phyloP scores from a whole-genome alignment of 2,888 invertebrate species.

The Cistogaster globosa region DNA sequence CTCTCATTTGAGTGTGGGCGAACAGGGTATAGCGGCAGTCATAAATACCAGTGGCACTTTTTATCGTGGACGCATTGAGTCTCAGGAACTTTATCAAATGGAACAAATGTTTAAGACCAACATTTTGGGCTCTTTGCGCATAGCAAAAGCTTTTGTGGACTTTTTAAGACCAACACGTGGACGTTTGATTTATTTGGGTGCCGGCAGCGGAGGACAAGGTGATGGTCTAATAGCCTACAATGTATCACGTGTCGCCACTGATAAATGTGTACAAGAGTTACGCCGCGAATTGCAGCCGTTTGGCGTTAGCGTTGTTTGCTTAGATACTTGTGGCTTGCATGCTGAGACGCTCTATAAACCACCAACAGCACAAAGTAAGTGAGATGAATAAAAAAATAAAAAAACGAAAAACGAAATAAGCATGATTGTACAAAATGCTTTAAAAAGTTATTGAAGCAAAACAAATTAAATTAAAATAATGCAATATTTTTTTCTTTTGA shows the following conservation, averaged over 20 bases:
- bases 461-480: slow-evolving; percentile 33
- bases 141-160: slow-evolving; percentile 90
- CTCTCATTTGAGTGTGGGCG: slow-evolving; percentile 91
- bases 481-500: slow-evolving; percentile 44
- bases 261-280: slow-evolving; percentile 90
- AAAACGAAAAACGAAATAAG: not conserved
- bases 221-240: slow-evolving; percentile 85
- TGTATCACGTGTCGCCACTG: slow-evolving; percentile 89
- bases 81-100: slow-evolving; percentile 86
- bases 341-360: slow-evolving; percentile 87
- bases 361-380: slow-evolving; percentile 85
- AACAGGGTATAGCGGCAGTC: slow-evolving; percentile 91
- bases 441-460: slow-evolving; percentile 57
- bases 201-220: slow-evolving; percentile 79
- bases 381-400: slow-evolving; percentile 19
- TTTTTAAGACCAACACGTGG: slow-evolving; percentile 87
- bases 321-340: slow-evolving; percentile 88
- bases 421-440: slow-evolving; percentile 33
- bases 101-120: slow-evolving; percentile 88
- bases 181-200: slow-evolving; percentile 87
- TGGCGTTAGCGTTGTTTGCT: slow-evolving; percentile 89
- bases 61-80: slow-evolving; percentile 88
- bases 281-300: slow-evolving; percentile 87
- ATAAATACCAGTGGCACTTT: slow-evolving; percentile 92
- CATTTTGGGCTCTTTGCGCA: slow-evolving; percentile 89